Base-by-base conservation (phyloP, 2,113 vertebrate species). In the Xerus inauris region DNA sequence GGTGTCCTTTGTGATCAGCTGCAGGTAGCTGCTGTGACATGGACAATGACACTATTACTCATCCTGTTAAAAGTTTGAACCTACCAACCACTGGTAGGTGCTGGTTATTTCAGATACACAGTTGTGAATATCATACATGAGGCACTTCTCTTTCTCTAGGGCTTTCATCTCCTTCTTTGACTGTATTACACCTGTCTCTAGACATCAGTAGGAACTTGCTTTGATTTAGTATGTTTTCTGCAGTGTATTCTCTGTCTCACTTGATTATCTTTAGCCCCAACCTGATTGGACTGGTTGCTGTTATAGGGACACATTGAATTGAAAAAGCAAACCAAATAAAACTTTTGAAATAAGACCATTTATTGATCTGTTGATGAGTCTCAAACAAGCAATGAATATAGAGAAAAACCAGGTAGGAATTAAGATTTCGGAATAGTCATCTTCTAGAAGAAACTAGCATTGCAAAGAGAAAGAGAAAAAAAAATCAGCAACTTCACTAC, bases 301-400 rank as follows among this genome's bases (percentile, higher is more conserved):
- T 80, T 40, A 47, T 1, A 72, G 38, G 62, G 20, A 32, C 17
- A 82, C 86, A 14, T 12, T 86, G n/a, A 92, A 62, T 17, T 95
- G 47, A 35, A 77, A 92, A 95, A 84, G 9, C 24, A 88, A 95
- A 84, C 45, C 35, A 62, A 93, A 89, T 82, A 73, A 80, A 89
- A 82, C 22, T 71, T 79, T 35, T 87, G 64, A 80, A 93, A 54
- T 30, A 57, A 47, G 28, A 20, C 11, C 62, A 87, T 30, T 83
- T 79, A 79, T 30, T 93, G 47, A 10, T 87, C 24, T 73, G 69
- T 89, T 77, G 17, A 57, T 49, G 16, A 51, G 28, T 79, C 54
- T 65, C 71, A 13, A 69, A 16, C 71, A 62, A 67, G 77, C 62
- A 94, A 40, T 73, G 30, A 65, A 38, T 76, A 75, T 20, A 65